These are phyloP conservation scores for Drosophila testacea DNA, from an alignment of 2,888 invertebrate genomes.

Conservation along the genomic window DNA sequence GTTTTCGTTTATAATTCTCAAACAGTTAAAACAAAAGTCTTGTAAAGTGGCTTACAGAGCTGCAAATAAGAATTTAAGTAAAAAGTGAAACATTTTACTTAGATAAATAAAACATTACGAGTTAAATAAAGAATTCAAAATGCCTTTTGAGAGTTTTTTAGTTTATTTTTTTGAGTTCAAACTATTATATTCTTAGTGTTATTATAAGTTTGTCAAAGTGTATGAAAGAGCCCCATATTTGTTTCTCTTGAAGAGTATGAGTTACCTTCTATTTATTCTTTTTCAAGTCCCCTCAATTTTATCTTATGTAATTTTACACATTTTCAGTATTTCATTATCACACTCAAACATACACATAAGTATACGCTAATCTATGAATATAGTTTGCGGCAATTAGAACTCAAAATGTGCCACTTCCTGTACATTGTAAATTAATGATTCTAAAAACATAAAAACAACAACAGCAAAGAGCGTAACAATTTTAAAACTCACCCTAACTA, in stretches of 20 bases:
- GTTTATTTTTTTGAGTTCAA: no score
- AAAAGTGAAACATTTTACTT: no score
- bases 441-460: not conserved
- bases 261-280: not conserved
- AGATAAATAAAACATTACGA: no score
- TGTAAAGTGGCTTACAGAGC: no score
- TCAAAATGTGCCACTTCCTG: slow-evolving; percentile 47
- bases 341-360: not conserved
- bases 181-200: no score
- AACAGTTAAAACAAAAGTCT: no score
- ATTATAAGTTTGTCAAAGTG: not conserved
- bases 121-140: no score
- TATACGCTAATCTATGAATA: slow-evolving; percentile 13
- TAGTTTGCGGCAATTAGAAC: slow-evolving; percentile 32
- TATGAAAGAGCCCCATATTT: not conserved
- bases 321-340: not conserved
- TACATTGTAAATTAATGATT: slow-evolving; percentile 9
- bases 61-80: no score
- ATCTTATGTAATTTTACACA: not conserved
- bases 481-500: slow-evolving; percentile 44
- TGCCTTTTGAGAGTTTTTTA: no score
- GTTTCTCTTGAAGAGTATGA: not conserved
- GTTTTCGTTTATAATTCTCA: no score
- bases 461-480: slow-evolving; percentile 24
- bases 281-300: not conserved